Base-by-base conservation (phyloP, 1,140 invertebrate species). In the Planococcus citri region DNA sequence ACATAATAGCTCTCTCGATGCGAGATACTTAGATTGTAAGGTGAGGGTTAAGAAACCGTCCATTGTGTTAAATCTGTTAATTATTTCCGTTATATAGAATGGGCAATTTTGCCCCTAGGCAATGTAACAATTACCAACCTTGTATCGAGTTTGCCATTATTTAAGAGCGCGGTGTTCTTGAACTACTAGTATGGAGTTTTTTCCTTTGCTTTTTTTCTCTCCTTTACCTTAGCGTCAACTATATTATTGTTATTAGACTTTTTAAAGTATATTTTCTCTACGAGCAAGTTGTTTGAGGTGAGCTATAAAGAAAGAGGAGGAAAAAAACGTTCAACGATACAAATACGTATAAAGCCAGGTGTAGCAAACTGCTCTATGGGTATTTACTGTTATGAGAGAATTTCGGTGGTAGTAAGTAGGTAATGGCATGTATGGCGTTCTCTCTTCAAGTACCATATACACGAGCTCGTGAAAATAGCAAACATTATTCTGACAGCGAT, bases 1-100 rank as follows among this genome's bases (percentile, higher is more conserved):
- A n/a, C n/a, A 51, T 51, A 51, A 51, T 51, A 51, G 41, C 41
- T 51, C n/a, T n/a, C 41, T 51, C 41, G 41, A 51, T 25, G 22
- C 21, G 21, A 64, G 60, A 20, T 64, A 64, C 60, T 27, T 20
- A 20, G 51, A 20, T 58, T 20, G 60, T 64, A 64, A 64, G 60
- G 60, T 64, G 60, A 64, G 60, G 60, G 60, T 64, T 64, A 64
- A 64, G 60, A 64, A 64, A 64, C 14, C 60, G 60, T 64, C 20
- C 25, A 27, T 64, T 64, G 60, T 64, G 60, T 64, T 64, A 64
- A 64, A 64, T 64, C 25, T 64, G 60, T 64, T 64, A 64, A 64
- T 64, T 64, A 64, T 64, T 64, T 64, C 60, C 60, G 60, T 64
- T 64, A 64, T 25, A 64, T 64, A 27, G 60, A 64, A 64, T 64